Base-by-base conservation (phyloP, 2,888 invertebrate genomes). In the Actias luna region DNA sequence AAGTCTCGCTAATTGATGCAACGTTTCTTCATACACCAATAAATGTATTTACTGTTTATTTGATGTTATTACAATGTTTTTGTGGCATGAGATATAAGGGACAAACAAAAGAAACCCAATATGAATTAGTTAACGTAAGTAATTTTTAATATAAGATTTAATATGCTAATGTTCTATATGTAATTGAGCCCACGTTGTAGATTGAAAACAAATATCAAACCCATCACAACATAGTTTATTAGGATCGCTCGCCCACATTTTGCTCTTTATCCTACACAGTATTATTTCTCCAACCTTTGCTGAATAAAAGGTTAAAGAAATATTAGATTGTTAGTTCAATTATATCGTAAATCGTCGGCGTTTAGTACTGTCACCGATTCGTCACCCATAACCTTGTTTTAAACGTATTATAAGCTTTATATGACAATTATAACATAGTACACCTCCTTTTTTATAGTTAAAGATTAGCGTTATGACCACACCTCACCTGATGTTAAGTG, bases 251-350 rank as follows among this genome's bases (percentile, higher is more conserved):
- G 55, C 55, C 55, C 29, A 29, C 55, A 29, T 55, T 55, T 55
- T 55, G n/a, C n/a, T 18, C 29, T 29, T 55, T 29, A n/a, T 55
- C 55, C 55, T 55, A 55, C 55, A 55, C 55, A 29, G 16, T 55
- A 14, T n/a, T 29, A 18, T 55, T 55, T 55, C 7, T 55, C 4
- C 27, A 52, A 52, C 52, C 52, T 52, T 52, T 52, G 29, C 29
- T 55, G 27, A 55, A 55, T 18, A 14, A 55, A 29, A 55, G 55
- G 55, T 55, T 29, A 55, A 16, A 55, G n/a, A 14, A 55, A 52
- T n/a, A 52, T 52, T 52, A 14, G 27, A n/a, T 29, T 29, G 46
- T 50, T 50, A 25, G 46, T 25, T 25, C 10, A 50, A 50, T 50
- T 50, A 25, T 50, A 25, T 50, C 46, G 10, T 25, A 22, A 12